phyloP scores from a whole-genome alignment of 2,797 vertebrate genomes.

The Dendrocincla tyrannina region DNA sequence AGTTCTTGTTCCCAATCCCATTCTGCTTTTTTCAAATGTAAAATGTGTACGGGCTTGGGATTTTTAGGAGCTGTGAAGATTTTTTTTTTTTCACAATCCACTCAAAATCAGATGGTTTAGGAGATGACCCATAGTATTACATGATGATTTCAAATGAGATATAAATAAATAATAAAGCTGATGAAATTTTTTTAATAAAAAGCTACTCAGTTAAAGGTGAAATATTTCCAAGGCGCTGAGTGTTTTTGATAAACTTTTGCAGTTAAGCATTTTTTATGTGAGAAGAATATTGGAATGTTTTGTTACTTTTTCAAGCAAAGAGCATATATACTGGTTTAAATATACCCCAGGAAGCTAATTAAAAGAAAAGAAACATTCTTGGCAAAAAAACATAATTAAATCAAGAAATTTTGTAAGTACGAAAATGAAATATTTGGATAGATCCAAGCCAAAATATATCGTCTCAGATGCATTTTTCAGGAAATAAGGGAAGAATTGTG shows the following conservation, averaged over 20 bases:
- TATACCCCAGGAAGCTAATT: slow-evolving; percentile 2
- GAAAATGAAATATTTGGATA: slow-evolving; percentile 5
- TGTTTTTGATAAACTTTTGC: neutral
- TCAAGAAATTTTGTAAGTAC: neutral
- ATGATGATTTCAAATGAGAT: neutral
- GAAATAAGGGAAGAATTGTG: neutral
- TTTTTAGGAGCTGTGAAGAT: neutral
- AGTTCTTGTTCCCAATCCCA: neutral
- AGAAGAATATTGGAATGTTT: slow-evolving; percentile 7
- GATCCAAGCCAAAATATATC: neutral
- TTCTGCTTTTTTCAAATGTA: neutral
- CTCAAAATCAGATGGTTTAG: neutral
- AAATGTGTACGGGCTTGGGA: neutral
- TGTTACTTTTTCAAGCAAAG: slow-evolving; percentile 15
- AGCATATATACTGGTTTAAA: neutral
- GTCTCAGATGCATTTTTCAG: neutral
- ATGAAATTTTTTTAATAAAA: neutral
- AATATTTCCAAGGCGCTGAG: neutral
- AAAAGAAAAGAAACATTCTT: neutral
- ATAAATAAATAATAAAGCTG: neutral
- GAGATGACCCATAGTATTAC: neutral
- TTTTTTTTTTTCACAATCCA: neutral
- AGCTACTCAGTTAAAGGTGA: neutral
- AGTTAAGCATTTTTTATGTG: neutral
- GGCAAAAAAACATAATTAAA: neutral